Base-by-base conservation (phyloP, 2,888 invertebrate genomes). In the Chrysodeixis includens region DNA sequence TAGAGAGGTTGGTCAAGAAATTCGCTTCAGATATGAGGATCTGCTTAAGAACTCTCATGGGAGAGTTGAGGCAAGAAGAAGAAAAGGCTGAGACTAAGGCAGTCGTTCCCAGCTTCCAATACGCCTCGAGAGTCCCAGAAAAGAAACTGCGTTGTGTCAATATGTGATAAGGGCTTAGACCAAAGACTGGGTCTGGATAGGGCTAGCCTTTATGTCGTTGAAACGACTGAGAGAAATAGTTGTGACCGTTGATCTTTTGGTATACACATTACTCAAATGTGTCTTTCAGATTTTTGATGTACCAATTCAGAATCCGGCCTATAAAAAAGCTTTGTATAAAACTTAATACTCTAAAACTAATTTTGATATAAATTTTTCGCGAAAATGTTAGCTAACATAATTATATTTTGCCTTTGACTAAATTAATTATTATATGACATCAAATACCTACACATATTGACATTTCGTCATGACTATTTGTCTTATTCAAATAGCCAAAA, bases 131-230 rank as follows among this genome's bases (percentile, higher is more conserved):
- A 82, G 95, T 98, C 64, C 97, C 97, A 14, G 96, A 96, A 63
- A 97, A 97, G 90, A 97, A 96, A 79, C 88, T 98, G 77, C 97
- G 97, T 86, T 98, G 98, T 87, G 96, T 98, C 59, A 97, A 98
- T 90, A 97, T 97, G 95, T 97, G 95, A 95, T 95, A 83, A 62
- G 65, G 54, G 30, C 49, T 65, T 53, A 54, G 53, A 20, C 16
- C 35, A 9, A 61, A 70, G 73, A 74, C 70, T 14, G 62, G 60
- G 46, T 66, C 59, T 69, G 60, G 72, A 62, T 74, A 74, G 60
- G n/a, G 59, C 16, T 56, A 74, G 44, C 46, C 26, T 44, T 53
- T 59, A 40, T 62, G 55, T 55, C 59, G 58, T 71, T 69, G 54
- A 67, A 59, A 55, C 56, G 57, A 63, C 32, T 74, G 60, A 74